These are phyloP conservation scores for Nematopogon swammerdamellus DNA, from an alignment of 2,888 invertebrate species.

Conservation along the genomic window DNA sequence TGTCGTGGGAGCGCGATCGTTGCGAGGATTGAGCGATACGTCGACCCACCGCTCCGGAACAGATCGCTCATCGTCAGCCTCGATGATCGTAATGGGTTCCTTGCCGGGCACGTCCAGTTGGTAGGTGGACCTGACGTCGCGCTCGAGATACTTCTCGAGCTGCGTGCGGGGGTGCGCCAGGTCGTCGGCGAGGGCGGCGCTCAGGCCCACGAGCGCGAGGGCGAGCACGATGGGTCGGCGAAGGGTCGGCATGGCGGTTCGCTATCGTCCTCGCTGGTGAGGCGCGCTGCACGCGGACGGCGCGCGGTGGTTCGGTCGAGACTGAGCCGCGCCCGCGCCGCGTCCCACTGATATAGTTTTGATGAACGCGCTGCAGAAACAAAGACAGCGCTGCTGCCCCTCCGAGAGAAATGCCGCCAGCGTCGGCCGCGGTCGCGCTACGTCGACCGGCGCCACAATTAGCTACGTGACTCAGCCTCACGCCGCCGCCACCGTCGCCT, in stretches of 20 bases:
- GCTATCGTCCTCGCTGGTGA: constrained; percentile 34
- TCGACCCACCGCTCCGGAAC: constrained; percentile 21
- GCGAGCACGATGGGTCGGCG: constrained; percentile 16
- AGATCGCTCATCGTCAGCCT: constrained; percentile 27
- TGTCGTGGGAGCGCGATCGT: constrained; percentile 18
- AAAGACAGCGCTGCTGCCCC: constrained; percentile 29
- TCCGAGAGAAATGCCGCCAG: constrained; percentile 16
- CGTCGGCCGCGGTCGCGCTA: background rate
- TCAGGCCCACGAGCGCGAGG: constrained; percentile 15
- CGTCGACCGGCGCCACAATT: too few species aligned
- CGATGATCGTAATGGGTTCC: constrained; percentile 55
- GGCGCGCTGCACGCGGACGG: constrained; percentile 32
- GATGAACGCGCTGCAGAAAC: constrained; percentile 41
- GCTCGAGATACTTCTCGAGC: constrained; percentile 28
- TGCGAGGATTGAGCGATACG: constrained; percentile 17
- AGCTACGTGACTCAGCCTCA: background rate
- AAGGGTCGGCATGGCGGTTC: constrained; percentile 16
- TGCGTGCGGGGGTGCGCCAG: constrained; percentile 20
- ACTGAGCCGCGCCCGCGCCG: constrained; percentile 37
- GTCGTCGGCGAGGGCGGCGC: constrained; percentile 25
- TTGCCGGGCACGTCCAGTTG: constrained; percentile 56
- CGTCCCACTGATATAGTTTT: constrained; percentile 47
- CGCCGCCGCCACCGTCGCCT: constrained; percentile 20
- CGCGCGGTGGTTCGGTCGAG: constrained; percentile 33
- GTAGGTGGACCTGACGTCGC: constrained; percentile 42